These are phyloP conservation scores for Vanacampus margaritifer DNA, from an alignment of 2,113 vertebrate genomes.

Conservation along the genomic window DNA sequence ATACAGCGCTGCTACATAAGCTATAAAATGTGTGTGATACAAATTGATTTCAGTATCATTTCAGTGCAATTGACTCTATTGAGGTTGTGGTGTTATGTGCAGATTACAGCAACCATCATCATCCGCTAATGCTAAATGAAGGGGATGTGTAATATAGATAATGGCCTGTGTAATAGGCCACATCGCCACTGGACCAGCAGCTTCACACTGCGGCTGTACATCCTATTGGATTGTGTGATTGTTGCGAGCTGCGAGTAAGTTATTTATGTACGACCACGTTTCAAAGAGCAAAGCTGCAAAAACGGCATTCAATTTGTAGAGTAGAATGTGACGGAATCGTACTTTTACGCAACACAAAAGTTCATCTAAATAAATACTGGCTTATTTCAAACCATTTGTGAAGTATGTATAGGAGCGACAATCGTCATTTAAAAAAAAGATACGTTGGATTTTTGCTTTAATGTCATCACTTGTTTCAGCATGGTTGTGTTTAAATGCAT, in stretches of 20 bases:
- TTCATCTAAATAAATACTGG: too few relatives aligned
- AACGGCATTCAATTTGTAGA: background rate
- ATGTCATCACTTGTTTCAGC: too few relatives aligned
- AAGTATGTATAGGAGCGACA: too few relatives aligned
- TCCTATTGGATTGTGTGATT: background rate
- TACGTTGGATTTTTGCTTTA: too few relatives aligned
- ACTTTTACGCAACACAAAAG: too few relatives aligned
- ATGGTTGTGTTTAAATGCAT: too few relatives aligned
- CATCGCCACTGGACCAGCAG: too few relatives aligned
- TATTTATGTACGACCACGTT: background rate
- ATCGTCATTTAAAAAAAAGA: too few relatives aligned
- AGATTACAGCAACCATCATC: slow-evolving; percentile 42
- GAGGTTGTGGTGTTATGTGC: slow-evolving; percentile 18
- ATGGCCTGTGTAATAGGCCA: slow-evolving; percentile 43
- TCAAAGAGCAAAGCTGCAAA: background rate
- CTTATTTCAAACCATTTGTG: too few relatives aligned
- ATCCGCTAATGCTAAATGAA: slow-evolving; percentile 37
- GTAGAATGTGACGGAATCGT: background rate
- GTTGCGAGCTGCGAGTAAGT: background rate
- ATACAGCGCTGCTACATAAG: slow-evolving; percentile 14
- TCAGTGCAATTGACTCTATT: slow-evolving; percentile 29
- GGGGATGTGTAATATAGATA: slow-evolving; percentile 39
- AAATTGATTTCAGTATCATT: slow-evolving; percentile 43
- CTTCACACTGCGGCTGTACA: background rate
- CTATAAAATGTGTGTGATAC: slow-evolving; percentile 9